Base-by-base conservation (phyloP, 2,113 vertebrate species). In the Pachycephala philippinensis region DNA sequence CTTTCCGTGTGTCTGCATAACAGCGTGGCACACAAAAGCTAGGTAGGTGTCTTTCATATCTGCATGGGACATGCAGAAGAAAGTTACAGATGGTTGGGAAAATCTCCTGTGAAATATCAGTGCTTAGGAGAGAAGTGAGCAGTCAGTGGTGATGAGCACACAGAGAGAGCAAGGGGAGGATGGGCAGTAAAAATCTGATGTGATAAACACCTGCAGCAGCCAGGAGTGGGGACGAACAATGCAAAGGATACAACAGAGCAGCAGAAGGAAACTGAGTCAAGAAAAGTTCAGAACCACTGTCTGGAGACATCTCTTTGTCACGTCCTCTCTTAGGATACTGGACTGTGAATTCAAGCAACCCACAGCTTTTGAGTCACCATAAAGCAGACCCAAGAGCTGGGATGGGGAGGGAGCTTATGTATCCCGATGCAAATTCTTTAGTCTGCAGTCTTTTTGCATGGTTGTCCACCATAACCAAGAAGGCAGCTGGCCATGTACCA, bases 281-380 rank as follows among this genome's bases (percentile, higher is more conserved):
- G 44, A 50, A 76, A 50, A 95, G 31, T 37, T 44, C 33, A 53
- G 52, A 65, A 80, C 57, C n/a, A 37, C 64, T 76, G 35, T 60
- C 76, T 65, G 59, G 57, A 94, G 63, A 53, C 9, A 42, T 9
- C 20, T 75, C 70, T 40, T 81, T 68, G 37, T 65, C 49, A 53
- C 47, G 49, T 49, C 4, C 0, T 54, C 64, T 76, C 31, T 30
- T 71, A 47, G 19, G 28, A 10, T 44, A 79, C 53, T 47, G 52
- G 57, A 49, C 45, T 44, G 18, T 19, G 44, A 44, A 80, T 77
- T 64, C 31, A 64, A 68, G 71, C 49, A 88, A 60, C 33, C 45
- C 68, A 84, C 53, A 84, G 44, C 10, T 83, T 87, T 80, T 89
- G 86, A 83, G 49, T 90, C 76, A 83, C n/a, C 47, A 19, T 28